These are phyloP conservation scores for Halictus rubicundus DNA, from an alignment of 1,140 invertebrate species.

Conservation along the genomic window DNA sequence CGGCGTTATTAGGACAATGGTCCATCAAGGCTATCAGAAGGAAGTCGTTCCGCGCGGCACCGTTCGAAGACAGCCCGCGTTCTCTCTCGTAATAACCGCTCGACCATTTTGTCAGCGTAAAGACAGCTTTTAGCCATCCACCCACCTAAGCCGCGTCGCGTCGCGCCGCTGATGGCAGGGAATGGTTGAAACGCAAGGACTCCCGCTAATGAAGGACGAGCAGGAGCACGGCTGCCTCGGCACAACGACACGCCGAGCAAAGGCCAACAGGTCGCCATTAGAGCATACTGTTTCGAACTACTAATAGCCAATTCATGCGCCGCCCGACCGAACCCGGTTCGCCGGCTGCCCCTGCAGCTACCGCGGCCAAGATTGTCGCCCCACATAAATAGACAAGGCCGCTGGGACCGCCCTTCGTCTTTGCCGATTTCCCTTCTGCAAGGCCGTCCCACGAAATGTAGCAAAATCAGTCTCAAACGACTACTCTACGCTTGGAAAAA, in stretches of 20 bases:
- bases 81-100: constrained; percentile 21
- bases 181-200: constrained; percentile 59
- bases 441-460: background rate
- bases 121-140: constrained; percentile 64
- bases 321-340: constrained; percentile 49
- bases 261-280: constrained; percentile 74
- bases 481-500: background rate
- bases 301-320: constrained; percentile 75
- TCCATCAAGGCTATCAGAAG: constrained; percentile 51
- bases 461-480: background rate
- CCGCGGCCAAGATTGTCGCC: constrained; percentile 58
- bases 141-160: constrained; percentile 29
- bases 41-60: constrained; percentile 47
- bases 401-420: constrained; percentile 6
- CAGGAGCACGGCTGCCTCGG: constrained; percentile 41
- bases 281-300: constrained; percentile 74
- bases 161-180: constrained; percentile 29
- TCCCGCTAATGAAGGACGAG: constrained; percentile 71
- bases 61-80: constrained; percentile 11
- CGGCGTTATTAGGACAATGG: constrained; percentile 48
- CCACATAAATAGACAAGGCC: constrained; percentile 52
- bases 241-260: constrained; percentile 64
- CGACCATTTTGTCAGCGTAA: constrained; percentile 61
- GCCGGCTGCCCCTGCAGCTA: constrained; percentile 39
- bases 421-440: constrained; percentile 10